A percentile compares a stretch with the other conserved stretches of the same genome.
These are phyloP conservation scores for Xestobium rufovillosum DNA, from an alignment of 2,888 invertebrate species.

Conservation along the genomic window DNA sequence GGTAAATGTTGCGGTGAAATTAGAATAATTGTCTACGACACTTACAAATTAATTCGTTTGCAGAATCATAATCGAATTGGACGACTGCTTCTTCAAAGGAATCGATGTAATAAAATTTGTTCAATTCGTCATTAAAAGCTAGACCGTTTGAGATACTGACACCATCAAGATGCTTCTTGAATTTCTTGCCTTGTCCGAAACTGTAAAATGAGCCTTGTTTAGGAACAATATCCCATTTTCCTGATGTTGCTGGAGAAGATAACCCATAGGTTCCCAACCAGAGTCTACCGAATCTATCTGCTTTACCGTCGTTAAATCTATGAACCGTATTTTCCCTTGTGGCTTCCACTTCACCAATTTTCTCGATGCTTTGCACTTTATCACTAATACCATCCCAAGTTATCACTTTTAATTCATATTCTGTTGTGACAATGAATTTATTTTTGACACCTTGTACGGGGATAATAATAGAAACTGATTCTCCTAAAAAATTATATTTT, in stretches of 20 bases:
- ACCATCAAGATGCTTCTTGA: conserved; percentile 21
- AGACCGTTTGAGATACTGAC: conserved; percentile 52
- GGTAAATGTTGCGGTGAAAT: neutral
- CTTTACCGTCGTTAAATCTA: conserved; percentile 74
- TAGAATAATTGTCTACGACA: no score
- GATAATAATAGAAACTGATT: conserved; percentile 52
- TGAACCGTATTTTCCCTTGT: conserved; percentile 47
- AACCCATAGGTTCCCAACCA: conserved; percentile 40
- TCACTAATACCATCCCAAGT: conserved; percentile 57
- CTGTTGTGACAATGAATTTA: conserved; percentile 58
- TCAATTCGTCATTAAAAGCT: conserved; percentile 60
- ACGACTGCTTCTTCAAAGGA: conserved; percentile 54
- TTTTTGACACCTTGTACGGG: conserved; percentile 52
- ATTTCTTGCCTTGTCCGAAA: conserved; percentile 18
- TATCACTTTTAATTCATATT: conserved; percentile 51
- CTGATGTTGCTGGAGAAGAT: conserved; percentile 32
- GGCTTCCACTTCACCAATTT: conserved; percentile 51
- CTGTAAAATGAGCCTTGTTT: conserved; percentile 23
- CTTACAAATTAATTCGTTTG: conserved; percentile 44
- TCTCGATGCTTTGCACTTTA: conserved; percentile 44
- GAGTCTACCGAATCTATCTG: conserved; percentile 64
- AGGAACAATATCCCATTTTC: conserved; percentile 19
- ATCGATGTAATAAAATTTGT: conserved; percentile 68
- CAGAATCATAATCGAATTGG: conserved; percentile 60
- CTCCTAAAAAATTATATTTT: no score